phyloP scores from a whole-genome alignment of 2,113 vertebrate species.

The Hystrix cristata region DNA sequence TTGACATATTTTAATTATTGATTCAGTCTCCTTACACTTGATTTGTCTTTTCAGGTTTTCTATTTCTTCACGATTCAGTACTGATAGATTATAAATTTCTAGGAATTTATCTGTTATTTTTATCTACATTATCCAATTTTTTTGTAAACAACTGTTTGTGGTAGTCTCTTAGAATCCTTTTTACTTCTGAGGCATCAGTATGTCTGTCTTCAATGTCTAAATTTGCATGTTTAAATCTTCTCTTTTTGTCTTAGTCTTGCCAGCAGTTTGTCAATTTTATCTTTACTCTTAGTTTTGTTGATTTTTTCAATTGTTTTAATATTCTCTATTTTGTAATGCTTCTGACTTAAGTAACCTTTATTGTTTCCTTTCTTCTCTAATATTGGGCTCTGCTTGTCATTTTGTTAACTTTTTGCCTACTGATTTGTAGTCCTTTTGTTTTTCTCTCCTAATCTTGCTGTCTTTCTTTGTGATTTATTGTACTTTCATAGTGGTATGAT shows the following conservation, averaged over 20 bases:
- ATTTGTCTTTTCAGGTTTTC: background rate
- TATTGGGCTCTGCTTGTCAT: background rate
- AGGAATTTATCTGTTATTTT: background rate
- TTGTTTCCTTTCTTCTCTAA: background rate
- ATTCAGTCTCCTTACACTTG: background rate
- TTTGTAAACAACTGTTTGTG: background rate
- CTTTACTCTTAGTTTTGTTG: background rate
- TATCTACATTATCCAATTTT: background rate
- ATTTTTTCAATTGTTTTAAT: background rate
- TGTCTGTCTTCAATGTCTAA: background rate
- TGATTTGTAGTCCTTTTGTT: background rate
- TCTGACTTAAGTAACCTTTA: background rate
- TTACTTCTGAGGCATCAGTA: background rate
- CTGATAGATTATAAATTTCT: background rate
- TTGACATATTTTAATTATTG: background rate
- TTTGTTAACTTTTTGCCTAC: background rate
- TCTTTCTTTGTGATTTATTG: background rate
- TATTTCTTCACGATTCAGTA: background rate
- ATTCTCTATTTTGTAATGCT: background rate
- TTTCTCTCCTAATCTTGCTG: background rate
- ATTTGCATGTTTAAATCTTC: background rate
- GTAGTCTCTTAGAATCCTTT: background rate
- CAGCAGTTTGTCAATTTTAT: background rate
- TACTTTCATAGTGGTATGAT: background rate
- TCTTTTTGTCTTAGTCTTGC: background rate